A percentile compares a stretch with the other conserved stretches of the same genome.
These are phyloP conservation scores for Hirudo medicinalis DNA, from an alignment of 1,140 invertebrate species.

Conservation along the genomic window DNA sequence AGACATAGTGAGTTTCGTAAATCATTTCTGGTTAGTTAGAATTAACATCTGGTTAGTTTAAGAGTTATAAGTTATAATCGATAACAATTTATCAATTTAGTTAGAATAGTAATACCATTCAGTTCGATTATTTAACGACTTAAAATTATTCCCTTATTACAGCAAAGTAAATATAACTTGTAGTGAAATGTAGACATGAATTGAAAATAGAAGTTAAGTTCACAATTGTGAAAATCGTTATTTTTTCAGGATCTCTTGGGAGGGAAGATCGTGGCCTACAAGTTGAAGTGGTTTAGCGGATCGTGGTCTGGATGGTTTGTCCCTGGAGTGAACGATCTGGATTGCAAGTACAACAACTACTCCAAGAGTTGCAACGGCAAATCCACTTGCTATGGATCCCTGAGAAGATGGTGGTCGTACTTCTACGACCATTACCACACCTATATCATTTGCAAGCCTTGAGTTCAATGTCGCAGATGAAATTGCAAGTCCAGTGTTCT, in stretches of 20 bases:
- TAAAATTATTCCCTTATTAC: too few species aligned
- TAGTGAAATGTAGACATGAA: too few species aligned
- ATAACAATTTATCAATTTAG: too few species aligned
- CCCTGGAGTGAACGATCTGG: not conserved
- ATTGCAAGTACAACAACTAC: constrained; percentile 1
- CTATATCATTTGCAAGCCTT: constrained; percentile 10
- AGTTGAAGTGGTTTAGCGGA: not conserved
- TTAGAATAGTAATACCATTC: too few species aligned
- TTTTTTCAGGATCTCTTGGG: not conserved
- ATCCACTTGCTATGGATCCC: not conserved
- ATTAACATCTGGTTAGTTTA: too few species aligned
- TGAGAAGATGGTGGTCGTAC: constrained; percentile 3
- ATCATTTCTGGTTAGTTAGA: not conserved
- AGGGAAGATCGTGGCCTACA: constrained; percentile 6
- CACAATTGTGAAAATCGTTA: too few species aligned
- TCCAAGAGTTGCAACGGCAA: not conserved
- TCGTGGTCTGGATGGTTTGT: constrained; percentile 3
- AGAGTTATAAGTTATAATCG: too few species aligned
- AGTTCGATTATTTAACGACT: too few species aligned
- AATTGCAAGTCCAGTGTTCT: too few species aligned
- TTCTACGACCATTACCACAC: constrained; percentile 9
- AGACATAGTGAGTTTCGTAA: not conserved
- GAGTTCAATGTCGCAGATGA: too few species aligned
- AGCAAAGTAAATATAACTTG: too few species aligned
- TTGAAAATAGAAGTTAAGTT: too few species aligned